Percentiles rank a stretch among this genome's conserved stretches.
These are phyloP conservation scores for Volucella inflata DNA, from an alignment of 2,888 invertebrate genomes.

Conservation along the genomic window DNA sequence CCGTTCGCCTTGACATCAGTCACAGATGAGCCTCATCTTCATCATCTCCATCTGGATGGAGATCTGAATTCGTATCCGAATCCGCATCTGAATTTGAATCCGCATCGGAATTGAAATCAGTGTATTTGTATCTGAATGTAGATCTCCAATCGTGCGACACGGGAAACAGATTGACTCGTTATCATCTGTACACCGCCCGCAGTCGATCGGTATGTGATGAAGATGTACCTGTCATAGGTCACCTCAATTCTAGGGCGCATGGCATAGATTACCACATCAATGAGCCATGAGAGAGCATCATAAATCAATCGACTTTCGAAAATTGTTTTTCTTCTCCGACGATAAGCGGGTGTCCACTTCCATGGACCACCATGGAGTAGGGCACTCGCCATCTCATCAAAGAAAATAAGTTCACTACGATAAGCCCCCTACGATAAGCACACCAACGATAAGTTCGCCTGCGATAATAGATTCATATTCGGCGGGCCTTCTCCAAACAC, in stretches of 20 bases:
- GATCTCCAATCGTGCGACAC: constrained; percentile 49
- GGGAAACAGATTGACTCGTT: constrained; percentile 57
- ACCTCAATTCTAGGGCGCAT: constrained; percentile 52
- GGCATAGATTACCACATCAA: constrained; percentile 60
- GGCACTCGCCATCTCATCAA: constrained; percentile 41
- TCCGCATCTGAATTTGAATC: constrained; percentile 35
- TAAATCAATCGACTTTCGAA: constrained; percentile 68
- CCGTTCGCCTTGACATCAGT: constrained; percentile 65
- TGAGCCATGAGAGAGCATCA: constrained; percentile 49
- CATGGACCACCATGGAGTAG: constrained; percentile 45
- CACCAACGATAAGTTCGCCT: background rate
- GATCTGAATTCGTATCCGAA: constrained; percentile 31
- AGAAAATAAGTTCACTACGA: constrained; percentile 44
- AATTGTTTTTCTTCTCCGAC: constrained; percentile 60
- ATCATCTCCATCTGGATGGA: constrained; percentile 22
- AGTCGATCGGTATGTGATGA: background rate
- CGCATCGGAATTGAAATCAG: too few species aligned
- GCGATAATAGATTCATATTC: constrained; percentile 59
- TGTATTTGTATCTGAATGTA: constrained; percentile 13
- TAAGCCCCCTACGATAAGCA: constrained; percentile 1
- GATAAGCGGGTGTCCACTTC: constrained; percentile 71
- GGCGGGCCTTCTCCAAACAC: constrained; percentile 15
- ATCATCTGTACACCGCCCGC: constrained; percentile 13
- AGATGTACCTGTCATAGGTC: constrained; percentile 65
- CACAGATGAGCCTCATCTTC: constrained; percentile 33